Evolutionary conservation across 2,113 vertebrate genomes (phyloP).

Genomic region (Sturnus vulgaris): DNA sequence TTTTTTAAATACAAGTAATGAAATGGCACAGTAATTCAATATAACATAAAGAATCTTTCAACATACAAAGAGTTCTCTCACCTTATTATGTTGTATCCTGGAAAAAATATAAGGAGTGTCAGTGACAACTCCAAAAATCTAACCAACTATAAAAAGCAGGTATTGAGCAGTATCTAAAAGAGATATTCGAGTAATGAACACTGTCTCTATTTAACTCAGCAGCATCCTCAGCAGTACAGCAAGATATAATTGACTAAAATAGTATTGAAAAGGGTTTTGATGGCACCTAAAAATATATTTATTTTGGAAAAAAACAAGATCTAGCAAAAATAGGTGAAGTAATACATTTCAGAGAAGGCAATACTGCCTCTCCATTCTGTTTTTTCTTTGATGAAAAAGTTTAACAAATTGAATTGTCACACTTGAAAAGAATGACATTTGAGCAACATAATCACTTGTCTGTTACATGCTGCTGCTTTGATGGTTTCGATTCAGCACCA

Average conservation of each 20-base stretch:
- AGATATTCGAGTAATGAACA: neutral
- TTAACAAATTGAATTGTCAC: slow-evolving; percentile 1
- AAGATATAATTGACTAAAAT: neutral
- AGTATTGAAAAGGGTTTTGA: neutral
- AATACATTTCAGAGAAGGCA: neutral
- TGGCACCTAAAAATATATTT: neutral
- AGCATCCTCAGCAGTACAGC: neutral
- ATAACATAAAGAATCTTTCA: neutral
- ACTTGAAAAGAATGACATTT: neutral
- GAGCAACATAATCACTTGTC: neutral
- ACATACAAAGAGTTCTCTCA: neutral
- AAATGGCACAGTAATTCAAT: neutral
- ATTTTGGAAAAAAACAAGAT: neutral
- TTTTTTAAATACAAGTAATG: neutral
- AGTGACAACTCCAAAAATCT: neutral
- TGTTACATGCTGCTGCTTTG: slow-evolving; percentile 5
- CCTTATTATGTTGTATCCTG: neutral
- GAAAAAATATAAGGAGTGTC: neutral
- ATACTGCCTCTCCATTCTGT: neutral
- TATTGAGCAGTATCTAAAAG: neutral
- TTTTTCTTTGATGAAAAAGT: neutral
- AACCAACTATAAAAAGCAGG: neutral
- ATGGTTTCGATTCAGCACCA: neutral
- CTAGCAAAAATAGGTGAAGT: neutral
- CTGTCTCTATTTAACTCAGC: neutral